Evolutionary conservation across 2,888 invertebrate genomes (phyloP).

Genomic region (Copidosoma aretas): DNA sequence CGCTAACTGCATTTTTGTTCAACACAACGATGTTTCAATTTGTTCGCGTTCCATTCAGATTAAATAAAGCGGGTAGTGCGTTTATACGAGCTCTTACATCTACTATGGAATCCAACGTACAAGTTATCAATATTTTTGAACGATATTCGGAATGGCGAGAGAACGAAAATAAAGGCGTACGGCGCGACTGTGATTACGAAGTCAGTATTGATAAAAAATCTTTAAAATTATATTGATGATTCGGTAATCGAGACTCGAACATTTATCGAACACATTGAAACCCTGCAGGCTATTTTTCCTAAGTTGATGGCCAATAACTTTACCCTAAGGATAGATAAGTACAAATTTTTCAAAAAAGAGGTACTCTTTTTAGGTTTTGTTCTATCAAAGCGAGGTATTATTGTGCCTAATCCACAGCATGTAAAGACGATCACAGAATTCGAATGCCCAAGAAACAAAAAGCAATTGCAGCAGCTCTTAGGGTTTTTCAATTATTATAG

Average conservation of each 20-base stretch:
- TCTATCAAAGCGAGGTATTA: slow-evolving; percentile 16
- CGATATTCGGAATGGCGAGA: neutral
- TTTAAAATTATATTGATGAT: slow-evolving; percentile 49
- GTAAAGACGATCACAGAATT: slow-evolving; percentile 43
- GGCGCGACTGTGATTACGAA: neutral
- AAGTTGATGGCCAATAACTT: slow-evolving; percentile 39
- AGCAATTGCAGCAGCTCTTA: neutral
- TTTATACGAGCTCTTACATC: no score
- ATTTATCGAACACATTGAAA: slow-evolving; percentile 41
- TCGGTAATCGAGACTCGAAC: slow-evolving; percentile 44
- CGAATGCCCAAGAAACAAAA: slow-evolving; percentile 18
- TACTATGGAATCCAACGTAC: no score
- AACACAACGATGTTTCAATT: no score
- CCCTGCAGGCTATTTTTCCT: slow-evolving; percentile 40
- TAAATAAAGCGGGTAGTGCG: no score
- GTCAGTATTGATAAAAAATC: neutral
- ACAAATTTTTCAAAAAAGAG: slow-evolving; percentile 31
- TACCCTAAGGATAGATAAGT: slow-evolving; percentile 46
- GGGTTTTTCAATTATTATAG: neutral
- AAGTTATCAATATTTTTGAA: neutral
- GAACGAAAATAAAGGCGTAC: slow-evolving; percentile 41
- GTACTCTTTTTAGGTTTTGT: slow-evolving; percentile 27
- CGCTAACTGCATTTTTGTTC: no score
- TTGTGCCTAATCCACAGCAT: slow-evolving; percentile 28
- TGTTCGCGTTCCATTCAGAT: no score